Base-by-base conservation (phyloP, 2,113 vertebrate genomes). In the Cygnus buccinator region DNA sequence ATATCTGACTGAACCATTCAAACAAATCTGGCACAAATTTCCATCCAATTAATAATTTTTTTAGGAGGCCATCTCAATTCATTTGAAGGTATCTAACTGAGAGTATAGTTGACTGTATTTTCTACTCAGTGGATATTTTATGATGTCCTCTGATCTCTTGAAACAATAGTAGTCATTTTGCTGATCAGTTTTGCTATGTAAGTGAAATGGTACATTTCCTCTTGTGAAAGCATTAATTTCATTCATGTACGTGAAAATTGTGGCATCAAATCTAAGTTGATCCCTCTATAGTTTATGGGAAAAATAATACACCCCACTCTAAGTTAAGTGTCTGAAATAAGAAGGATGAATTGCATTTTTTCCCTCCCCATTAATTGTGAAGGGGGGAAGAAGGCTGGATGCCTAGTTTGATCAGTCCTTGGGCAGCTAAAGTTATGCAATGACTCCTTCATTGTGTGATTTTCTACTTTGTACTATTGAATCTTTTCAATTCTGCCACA, bases 161-260 rank as follows among this genome's bases (percentile, higher is more conserved):
- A 82, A 90, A 57, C 4, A 43, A 57, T 35, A 71, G 7, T 10
- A 74, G 14, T 35, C 33, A 37, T 93, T 79, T 93, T n/a, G 23
- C 23, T 67, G 41, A 26, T 37, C n/a, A 0, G 3, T 7, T 84
- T 78, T 67, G 58, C 4, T 48, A 4, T 0, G 0, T 21, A 91
- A 39, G 10, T 17, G 22, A 90, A 96, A 43, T 44, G n/a, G 46
- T 16, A 67, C 1, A 5, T 82, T 82, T 91, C 12, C 4, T 71
- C 10, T 20, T 63, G 3, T 52, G 31, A 72, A 82, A 8, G 15
- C 10, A 72, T 57, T 82, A 15, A 46, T 79, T 91, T 65, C 21
- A 43, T 71, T 26, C 41, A 25, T 20, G 5, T 20, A 23, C 15
- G 8, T 15, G 48, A 82, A 85, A 75, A 79, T 39, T 71, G 41